These are phyloP conservation scores for Pongo pygmaeus DNA, from an alignment of 2,113 vertebrate genomes.

Conservation along the genomic window DNA sequence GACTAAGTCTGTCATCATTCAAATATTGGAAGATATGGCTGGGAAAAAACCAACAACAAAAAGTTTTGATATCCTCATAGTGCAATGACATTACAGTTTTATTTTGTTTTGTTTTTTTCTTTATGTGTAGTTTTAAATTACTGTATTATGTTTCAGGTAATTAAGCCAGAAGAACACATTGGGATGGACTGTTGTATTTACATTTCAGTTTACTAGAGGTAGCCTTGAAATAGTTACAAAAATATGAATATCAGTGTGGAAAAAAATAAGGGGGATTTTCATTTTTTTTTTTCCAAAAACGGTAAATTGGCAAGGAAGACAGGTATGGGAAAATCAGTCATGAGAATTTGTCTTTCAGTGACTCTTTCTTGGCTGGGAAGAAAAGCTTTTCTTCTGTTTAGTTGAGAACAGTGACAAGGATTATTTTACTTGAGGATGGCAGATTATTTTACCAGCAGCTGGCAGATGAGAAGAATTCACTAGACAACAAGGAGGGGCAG, in stretches of 20 bases:
- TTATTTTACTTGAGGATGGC: neutral
- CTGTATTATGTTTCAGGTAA: neutral
- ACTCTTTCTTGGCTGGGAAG: neutral
- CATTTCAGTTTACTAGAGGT: neutral
- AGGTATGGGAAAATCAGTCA: neutral
- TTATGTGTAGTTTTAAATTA: conserved; percentile 20
- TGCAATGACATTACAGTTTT: neutral
- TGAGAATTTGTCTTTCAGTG: neutral
- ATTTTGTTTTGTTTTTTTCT: neutral
- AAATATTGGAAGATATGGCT: neutral
- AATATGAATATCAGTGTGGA: neutral
- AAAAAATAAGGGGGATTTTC: neutral
- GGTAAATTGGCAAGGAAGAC: neutral
- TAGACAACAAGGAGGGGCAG: neutral
- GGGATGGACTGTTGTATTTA: conserved; percentile 3
- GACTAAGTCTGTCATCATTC: neutral
- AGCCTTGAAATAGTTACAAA: neutral
- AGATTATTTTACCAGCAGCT: neutral
- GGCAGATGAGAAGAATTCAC: neutral
- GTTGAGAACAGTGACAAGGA: neutral
- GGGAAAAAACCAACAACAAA: neutral
- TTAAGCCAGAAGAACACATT: neutral
- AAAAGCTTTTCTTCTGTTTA: neutral
- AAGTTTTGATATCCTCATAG: neutral
- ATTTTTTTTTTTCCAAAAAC: neutral